These are phyloP conservation scores for Dicyrtomina minuta DNA, from an alignment of 2,888 invertebrate species.

Conservation along the genomic window DNA sequence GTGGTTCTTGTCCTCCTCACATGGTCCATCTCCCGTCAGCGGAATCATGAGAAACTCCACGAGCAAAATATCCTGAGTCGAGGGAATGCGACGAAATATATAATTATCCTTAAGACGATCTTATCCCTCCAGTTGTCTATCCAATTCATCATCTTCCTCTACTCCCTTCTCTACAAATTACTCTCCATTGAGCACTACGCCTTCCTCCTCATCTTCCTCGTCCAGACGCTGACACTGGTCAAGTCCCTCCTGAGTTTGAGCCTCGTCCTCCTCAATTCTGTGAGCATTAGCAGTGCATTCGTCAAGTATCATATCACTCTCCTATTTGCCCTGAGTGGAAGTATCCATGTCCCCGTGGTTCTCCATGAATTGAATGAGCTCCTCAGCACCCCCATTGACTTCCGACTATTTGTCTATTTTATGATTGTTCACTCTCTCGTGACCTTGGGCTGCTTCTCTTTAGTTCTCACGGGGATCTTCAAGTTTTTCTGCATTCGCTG, in stretches of 20 bases:
- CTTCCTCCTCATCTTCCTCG: conserved; percentile 13
- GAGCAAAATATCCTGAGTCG: conserved; percentile 22
- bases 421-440: conserved; percentile 11
- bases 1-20: conserved; percentile 23
- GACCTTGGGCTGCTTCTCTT: neutral
- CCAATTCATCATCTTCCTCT: conserved; percentile 27
- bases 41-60: conserved; percentile 24
- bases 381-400: neutral
- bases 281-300: conserved; percentile 23
- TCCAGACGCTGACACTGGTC: conserved; percentile 18
- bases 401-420: conserved; percentile 15
- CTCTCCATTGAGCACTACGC: conserved; percentile 14
- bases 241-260: conserved; percentile 27
- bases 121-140: conserved; percentile 16
- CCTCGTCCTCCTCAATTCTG: conserved; percentile 18
- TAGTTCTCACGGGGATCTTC: conserved; percentile 10
- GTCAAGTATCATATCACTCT: conserved; percentile 20
- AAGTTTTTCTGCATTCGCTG: conserved; percentile 13
- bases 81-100: conserved; percentile 25
- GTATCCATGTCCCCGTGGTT: conserved; percentile 8
- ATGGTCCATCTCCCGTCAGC: conserved; percentile 25
- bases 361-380: conserved; percentile 13
- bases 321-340: conserved; percentile 7
- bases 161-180: conserved; percentile 27
- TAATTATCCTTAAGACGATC: conserved; percentile 16